Evolutionary conservation across 2,888 invertebrate genomes (phyloP).

Genomic region (Mallateleia sp.): DNA sequence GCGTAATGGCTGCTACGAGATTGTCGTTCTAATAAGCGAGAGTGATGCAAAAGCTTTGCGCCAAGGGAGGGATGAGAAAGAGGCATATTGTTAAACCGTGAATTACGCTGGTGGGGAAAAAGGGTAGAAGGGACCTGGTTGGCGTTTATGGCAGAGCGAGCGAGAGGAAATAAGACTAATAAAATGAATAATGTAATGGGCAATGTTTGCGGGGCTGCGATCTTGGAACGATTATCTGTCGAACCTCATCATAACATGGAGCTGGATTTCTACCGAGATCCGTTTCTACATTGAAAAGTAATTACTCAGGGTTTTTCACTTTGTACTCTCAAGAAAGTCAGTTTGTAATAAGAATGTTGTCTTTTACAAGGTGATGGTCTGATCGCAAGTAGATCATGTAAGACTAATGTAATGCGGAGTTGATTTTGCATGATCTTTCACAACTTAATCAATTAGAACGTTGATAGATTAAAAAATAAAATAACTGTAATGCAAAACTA

Average conservation of each 20-base stretch:
- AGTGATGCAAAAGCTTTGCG: slow-evolving; percentile 86
- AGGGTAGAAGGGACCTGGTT: slow-evolving; percentile 43
- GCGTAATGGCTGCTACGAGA: slow-evolving; percentile 87
- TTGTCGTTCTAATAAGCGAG: slow-evolving; percentile 89
- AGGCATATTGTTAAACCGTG: slow-evolving; percentile 70
- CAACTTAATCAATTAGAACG: no score
- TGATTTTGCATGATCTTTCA: no score
- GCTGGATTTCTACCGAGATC: no score
- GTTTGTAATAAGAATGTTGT: no score
- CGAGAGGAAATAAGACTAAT: slow-evolving; percentile 55
- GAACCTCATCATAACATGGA: slow-evolving; percentile 58
- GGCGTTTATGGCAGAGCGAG: slow-evolving; percentile 40
- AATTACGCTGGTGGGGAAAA: slow-evolving; percentile 60
- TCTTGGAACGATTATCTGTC: slow-evolving; percentile 64
- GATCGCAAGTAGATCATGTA: no score
- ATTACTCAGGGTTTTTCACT: no score
- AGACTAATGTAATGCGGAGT: no score
- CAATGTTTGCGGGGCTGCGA: slow-evolving; percentile 63
- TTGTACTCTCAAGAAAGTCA: no score
- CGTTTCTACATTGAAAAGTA: no score
- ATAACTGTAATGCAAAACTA: no score
- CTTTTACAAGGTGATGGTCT: no score
- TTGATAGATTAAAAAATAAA: no score
- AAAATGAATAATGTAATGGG: slow-evolving; percentile 73
- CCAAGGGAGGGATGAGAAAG: slow-evolving; percentile 65